Evolutionary conservation across 2,113 vertebrate genomes (phyloP), one percentile per base, ranked within the genome.

Genomic region (Eulemur rufifrons): DNA sequence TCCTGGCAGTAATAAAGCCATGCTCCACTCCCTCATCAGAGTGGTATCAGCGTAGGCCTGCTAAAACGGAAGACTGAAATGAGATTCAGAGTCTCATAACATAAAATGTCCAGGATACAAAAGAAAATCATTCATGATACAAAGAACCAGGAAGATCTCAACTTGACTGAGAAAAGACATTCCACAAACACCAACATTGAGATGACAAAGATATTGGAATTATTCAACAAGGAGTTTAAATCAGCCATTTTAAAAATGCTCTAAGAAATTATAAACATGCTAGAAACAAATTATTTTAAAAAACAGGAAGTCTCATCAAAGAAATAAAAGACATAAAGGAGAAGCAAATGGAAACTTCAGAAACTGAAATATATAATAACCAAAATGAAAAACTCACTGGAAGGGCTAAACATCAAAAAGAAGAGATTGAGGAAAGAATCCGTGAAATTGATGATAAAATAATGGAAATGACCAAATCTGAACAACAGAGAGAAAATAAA

Each of bases 401-500:
- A 78, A 84, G 37, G 23, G 47, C 5, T 78, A 8, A 92, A 69
- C 32, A 69, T 42, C 32, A 82, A 82, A 71, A 92, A 88, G 14
- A 81, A 64, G 27, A 61, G 37, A 59, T 27, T 52, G 20, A 52
- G 13, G 25, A 83, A 47, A 61, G 47, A 64, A 80, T 37, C 37
- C 37, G 32, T 59, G 17, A 87, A 94, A 87, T 3, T 54, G 25
- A 84, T 84, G 25, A 63, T 2, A 54, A 37, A 71, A 87, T 20
- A 52, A 82, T 39, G 69, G 42, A 77, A 92, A 94, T 56, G 25
- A 71, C 15, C 2, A 14, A 78, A 34, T 78, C 27, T 87, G 25
- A 92, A 66, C n/a, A 94, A 91, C 9, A n/a, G 21, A 86, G 27
- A 89, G 8, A 94, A 86, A 86, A 86, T 50, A 85, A 91, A 69